A percentile compares a stretch with the other conserved stretches of the same genome.
These are phyloP conservation scores for Platysteira castanea DNA, from an alignment of 2,113 vertebrate species.

Conservation along the genomic window DNA sequence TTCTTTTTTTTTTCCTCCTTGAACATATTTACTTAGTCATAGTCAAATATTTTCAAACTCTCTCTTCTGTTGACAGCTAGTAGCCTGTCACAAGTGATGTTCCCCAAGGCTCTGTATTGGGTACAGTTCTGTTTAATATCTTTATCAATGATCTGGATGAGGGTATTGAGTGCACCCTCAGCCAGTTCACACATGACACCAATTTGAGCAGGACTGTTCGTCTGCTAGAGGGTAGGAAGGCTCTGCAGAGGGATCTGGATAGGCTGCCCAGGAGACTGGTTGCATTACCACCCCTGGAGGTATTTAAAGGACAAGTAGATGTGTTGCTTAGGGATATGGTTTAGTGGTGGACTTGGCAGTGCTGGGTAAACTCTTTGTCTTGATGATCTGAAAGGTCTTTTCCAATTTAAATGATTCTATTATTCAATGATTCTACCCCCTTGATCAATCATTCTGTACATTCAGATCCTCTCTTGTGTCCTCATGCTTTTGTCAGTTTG, in stretches of 20 bases:
- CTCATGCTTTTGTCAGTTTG: background rate
- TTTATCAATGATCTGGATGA: background rate
- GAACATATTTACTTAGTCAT: background rate
- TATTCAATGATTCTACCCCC: background rate
- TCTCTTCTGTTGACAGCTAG: background rate
- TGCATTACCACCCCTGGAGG: background rate
- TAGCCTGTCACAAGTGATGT: no score
- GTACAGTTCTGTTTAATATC: background rate
- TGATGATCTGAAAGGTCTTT: no score
- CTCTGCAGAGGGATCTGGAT: background rate
- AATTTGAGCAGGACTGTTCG: accelerated
- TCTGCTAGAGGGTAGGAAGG: background rate
- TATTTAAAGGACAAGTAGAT: background rate
- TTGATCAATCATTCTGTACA: background rate
- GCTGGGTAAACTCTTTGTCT: no score
- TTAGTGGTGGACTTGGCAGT: background rate
- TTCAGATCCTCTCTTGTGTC: background rate
- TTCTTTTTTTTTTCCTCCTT: background rate
- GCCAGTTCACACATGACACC: background rate
- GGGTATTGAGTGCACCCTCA: background rate
- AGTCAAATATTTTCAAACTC: background rate
- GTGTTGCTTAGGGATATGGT: no score
- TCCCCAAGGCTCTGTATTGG: no score
- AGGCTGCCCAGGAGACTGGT: background rate
- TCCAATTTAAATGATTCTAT: background rate